Base-by-base conservation (phyloP, 2,797 vertebrate genomes). In the Micropoecilia bifurca region DNA sequence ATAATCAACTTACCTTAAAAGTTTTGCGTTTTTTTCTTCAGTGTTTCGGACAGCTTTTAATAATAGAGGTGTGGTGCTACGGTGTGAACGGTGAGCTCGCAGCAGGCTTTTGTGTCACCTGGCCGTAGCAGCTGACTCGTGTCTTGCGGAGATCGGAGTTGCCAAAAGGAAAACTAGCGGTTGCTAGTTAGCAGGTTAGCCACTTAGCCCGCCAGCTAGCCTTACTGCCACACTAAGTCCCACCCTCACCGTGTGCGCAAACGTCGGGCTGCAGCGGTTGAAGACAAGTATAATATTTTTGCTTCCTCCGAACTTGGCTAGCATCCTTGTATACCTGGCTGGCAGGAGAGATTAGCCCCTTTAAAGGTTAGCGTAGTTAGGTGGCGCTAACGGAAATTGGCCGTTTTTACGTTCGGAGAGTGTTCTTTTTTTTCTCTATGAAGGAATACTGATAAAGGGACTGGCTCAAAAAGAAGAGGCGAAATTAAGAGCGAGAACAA, bases 181-280 rank as follows among this genome's bases (percentile, higher is more conserved):
- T 57, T 55, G 83, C 88, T 89, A 87, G 83, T 91, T 85, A 90
- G 88, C 90, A 79, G 72, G 76, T 81, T 75, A 81, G 80, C 77
- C 80, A 73, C 82, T 89, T 89, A 91, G 90, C 89, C 77, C 80
- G 79, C 28, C 82, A 55, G 88, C 83, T 90, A 91, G 83, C 87
- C 39, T 66, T 57, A 8, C 83, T 43, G 81, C 75, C 85, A 81
- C 89, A 81, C 61, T 78, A 91, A 93, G 93, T 94, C 93, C 93
- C 94, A 90, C 93, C 93, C 93, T 94, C 85, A 43, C 46, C 73
- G 30, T 85, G 87, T 91, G 90, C 90, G 92, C 91, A 89, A 87
- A 92, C 91, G 88, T 87, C 86, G 90, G 88, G 86, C 91, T 90
- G 85, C 90, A 80, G 88, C 89, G 80, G 85, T 63, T 63, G 80